phyloP scores from a whole-genome alignment of 2,113 vertebrate species.

The Serilophus lunatus region DNA sequence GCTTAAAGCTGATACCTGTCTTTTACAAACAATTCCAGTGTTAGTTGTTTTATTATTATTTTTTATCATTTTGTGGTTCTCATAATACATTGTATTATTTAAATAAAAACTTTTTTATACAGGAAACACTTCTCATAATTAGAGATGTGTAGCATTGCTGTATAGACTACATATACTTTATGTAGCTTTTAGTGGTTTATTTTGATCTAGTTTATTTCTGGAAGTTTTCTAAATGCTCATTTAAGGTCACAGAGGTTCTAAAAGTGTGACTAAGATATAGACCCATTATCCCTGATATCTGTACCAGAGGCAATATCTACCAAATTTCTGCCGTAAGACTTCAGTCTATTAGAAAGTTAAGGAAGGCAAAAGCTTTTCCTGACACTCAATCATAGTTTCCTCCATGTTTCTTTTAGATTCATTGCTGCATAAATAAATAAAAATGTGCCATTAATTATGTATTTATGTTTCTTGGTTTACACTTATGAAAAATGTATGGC shows the following conservation, averaged over 20 bases:
- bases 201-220: not conserved
- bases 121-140: not conserved
- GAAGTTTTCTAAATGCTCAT: not conserved
- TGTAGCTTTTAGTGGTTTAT: not conserved
- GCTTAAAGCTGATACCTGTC: not conserved
- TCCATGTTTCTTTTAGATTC: not conserved
- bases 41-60: not conserved
- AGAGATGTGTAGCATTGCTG: not conserved
- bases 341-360: not conserved
- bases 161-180: not conserved
- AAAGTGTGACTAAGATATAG: not conserved
- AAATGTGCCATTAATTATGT: constrained; percentile 16
- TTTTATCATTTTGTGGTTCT: not conserved
- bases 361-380: not conserved
- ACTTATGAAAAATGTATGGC: not conserved
- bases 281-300: not conserved
- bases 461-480: not conserved
- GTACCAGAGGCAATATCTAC: not conserved
- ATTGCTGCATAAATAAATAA: constrained; percentile 20
- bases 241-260: not conserved
- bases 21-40: not conserved
- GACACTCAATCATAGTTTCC: not conserved
- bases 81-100: not conserved
- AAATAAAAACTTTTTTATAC: not conserved
- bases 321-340: not conserved